These are phyloP conservation scores for Psettodes erumei DNA, from an alignment of 2,113 vertebrate genomes.

Conservation along the genomic window DNA sequence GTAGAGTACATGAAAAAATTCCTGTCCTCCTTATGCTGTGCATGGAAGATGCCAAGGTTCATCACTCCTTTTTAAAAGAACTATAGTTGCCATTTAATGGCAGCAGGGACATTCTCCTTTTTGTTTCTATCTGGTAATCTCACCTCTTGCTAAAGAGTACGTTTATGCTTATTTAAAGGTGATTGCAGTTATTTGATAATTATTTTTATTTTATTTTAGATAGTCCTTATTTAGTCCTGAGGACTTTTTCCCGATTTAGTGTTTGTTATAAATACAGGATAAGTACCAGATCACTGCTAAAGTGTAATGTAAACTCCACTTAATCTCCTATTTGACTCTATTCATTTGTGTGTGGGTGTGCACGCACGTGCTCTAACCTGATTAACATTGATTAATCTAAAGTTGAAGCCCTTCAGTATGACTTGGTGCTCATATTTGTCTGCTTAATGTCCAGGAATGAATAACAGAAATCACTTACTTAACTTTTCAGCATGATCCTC, in stretches of 20 bases:
- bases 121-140: conserved; percentile 2
- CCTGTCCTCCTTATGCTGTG: conserved; percentile 10
- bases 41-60: conserved; percentile 15
- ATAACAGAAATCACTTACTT: conserved; percentile 42
- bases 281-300: not conserved
- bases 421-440: conserved; percentile 33
- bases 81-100: conserved; percentile 14
- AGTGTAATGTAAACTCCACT: not conserved
- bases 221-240: too few species aligned
- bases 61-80: conserved; percentile 6
- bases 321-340: not conserved
- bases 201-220: not conserved
- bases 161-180: conserved; percentile 6
- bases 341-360: not conserved
- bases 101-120: not conserved
- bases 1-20: conserved; percentile 16
- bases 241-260: too few species aligned
- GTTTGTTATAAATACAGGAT: conserved; percentile 22
- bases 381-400: conserved; percentile 47
- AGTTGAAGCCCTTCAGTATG: conserved; percentile 18
- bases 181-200: not conserved
- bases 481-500: conserved; percentile 33
- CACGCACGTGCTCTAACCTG: not conserved
- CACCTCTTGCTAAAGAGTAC: conserved; percentile 63
- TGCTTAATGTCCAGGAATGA: conserved; percentile 37